Evolutionary conservation across 1,140 invertebrate genomes (phyloP), one percentile per base, ranked within the genome.

Genomic region (Drosophila biarmipes): DNA sequence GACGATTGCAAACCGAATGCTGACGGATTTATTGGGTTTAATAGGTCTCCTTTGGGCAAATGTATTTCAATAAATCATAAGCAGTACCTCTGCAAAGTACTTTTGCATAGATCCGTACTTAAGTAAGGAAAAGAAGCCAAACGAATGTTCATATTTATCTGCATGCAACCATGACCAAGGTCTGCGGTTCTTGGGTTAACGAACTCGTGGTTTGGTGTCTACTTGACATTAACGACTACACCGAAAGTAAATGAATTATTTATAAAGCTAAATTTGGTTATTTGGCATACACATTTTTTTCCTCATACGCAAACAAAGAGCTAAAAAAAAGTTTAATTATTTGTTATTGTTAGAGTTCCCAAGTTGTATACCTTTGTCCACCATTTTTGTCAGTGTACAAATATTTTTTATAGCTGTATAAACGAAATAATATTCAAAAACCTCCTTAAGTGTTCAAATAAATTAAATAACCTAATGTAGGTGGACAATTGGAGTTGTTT

Each of bases 121-220:
- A n/a, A 54, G 17, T 46, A 12, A 42, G 17, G 51, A 15, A 12
- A 35, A 55, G 15, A 34, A 64, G 52, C 37, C 19, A 27, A 10
- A 6, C 19, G 12, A 27, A 29, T n/a, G 27, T 31, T 1, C 29
- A 7, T 31, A 17, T 40, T 40, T 49, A 31, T n/a, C n/a, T 34
- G 68, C 43, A 49, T 27, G 17, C 51, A 37, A 51, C 71, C 21
- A 62, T 73, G 37, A 73, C 68, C 80, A 84, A 85, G 76, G 80
- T 76, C 54, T 63, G 38, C 11, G 34, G 57, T 29, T 45, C 19
- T 14, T 19, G 56, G 63, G 71, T 51, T 79, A 52, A 52, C 62
- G 48, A 80, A 66, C 80, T 52, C 24, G 8, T 6, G 10, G 2
- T 6, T 43, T 37, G 46, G 2, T 21, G 19, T 14, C 11, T 45